Percentiles rank a stretch among this genome's conserved stretches.
Conservation (phyloP, 2,113 vertebrate species). For the Colossoma macropomum region DNA sequence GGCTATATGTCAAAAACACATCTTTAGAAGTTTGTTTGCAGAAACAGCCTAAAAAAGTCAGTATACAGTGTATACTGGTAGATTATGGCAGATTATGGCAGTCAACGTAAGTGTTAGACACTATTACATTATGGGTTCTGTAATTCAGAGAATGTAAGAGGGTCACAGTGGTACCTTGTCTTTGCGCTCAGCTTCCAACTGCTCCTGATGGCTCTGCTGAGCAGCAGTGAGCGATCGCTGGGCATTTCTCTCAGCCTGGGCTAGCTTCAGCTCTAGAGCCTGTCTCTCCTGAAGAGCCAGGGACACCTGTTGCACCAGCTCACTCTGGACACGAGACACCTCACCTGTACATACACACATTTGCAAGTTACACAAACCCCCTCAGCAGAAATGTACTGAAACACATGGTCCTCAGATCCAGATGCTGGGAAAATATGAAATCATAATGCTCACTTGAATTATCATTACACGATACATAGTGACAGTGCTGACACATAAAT, state of each 20-base stretch:
- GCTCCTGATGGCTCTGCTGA: constrained; percentile 73
- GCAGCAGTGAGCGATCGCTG: constrained; percentile 69
- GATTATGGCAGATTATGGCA: neutral
- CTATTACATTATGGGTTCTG: neutral
- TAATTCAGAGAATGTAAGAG: neutral
- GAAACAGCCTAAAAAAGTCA: too few species aligned
- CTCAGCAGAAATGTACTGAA: constrained; percentile 9
- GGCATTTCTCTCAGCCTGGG: constrained; percentile 67
- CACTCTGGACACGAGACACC: constrained; percentile 58
- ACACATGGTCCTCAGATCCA: constrained; percentile 11
- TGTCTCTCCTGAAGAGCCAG: constrained; percentile 66
- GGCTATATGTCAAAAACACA: too few species aligned
- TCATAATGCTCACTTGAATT: constrained; percentile 42
- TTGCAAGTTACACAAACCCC: neutral
- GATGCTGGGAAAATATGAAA: constrained; percentile 32
- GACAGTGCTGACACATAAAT: constrained; percentile 51
- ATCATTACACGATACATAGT: constrained; percentile 33
- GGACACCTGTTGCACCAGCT: constrained; percentile 67
- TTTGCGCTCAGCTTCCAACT: constrained; percentile 70
- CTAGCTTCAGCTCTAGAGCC: constrained; percentile 66
- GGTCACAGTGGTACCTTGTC: constrained; percentile 75
- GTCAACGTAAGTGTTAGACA: neutral
- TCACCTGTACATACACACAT: constrained; percentile 66
- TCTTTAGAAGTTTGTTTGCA: too few species aligned
- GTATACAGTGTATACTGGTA: too few species aligned